phyloP scores from a whole-genome alignment of 2,888 invertebrate species.

The Ectobius pallidus region DNA sequence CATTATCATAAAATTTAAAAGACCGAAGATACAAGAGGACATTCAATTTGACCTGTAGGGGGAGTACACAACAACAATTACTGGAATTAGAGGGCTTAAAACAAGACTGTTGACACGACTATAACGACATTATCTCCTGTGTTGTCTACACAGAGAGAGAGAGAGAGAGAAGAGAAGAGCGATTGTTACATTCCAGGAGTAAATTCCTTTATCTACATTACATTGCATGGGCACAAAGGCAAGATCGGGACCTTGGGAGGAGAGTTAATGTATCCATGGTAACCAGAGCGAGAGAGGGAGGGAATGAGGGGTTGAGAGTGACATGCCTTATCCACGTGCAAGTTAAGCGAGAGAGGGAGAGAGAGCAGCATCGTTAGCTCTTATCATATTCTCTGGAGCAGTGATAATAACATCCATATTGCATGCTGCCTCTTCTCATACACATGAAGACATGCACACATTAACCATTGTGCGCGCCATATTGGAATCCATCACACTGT shows the following conservation, averaged over 20 bases:
- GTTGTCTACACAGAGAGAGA: too few species aligned
- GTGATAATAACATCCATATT: constrained; percentile 33
- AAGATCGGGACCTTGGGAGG: constrained; percentile 18
- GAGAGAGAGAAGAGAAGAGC: not conserved
- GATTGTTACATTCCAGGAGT: not conserved
- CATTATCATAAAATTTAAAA: too few species aligned
- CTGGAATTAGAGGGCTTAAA: not conserved
- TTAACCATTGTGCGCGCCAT: constrained; percentile 29
- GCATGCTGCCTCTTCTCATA: not conserved
- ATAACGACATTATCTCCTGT: not conserved
- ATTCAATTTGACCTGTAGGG: too few species aligned
- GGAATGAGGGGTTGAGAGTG: constrained; percentile 47
- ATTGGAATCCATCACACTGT: constrained; percentile 29
- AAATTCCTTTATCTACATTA: not conserved
- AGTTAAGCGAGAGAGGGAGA: too few species aligned
- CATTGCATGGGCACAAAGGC: not conserved
- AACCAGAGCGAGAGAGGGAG: constrained; percentile 7
- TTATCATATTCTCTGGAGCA: constrained; percentile 48
- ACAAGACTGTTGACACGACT: too few species aligned
- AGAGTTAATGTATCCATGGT: constrained; percentile 25
- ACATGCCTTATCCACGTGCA: constrained; percentile 52
- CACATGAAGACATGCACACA: constrained; percentile 16
- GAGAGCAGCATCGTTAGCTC: constrained; percentile 27
- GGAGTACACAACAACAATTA: not conserved
- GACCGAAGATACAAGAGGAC: too few species aligned